These are phyloP conservation scores for Patiria pectinifera DNA, from an alignment of 53 echinoderm and acorn worm species.

Conservation along the genomic window DNA sequence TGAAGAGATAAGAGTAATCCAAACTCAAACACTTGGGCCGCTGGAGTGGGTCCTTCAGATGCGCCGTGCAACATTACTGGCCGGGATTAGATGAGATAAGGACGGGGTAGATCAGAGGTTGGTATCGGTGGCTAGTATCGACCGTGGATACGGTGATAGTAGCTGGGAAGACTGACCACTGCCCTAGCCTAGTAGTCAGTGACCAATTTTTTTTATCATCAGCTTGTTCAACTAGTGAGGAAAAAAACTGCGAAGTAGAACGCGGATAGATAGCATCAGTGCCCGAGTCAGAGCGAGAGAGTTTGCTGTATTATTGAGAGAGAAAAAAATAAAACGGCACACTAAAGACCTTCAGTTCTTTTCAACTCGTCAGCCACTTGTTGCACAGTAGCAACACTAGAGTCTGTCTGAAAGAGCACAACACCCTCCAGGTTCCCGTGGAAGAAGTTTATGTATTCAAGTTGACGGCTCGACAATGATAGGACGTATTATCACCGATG, in stretches of 20 bases:
- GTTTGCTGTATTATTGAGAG: background rate
- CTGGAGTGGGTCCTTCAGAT: conserved; percentile 18
- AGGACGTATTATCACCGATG: conserved; percentile 29
- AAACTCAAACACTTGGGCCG: conserved; percentile 19
- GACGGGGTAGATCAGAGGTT: conserved; percentile 2
- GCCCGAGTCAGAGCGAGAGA: background rate
- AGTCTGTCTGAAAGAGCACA: background rate
- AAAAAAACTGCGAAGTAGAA: background rate
- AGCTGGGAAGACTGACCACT: conserved; percentile 38
- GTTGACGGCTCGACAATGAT: conserved; percentile 60
- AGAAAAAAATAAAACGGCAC: background rate
- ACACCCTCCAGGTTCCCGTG: conserved; percentile 7
- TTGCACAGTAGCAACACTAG: conserved; percentile 56
- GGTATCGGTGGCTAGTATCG: conserved; percentile 9
- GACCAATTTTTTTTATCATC: background rate
- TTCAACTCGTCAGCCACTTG: conserved; percentile 24
- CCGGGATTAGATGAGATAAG: conserved; percentile 39
- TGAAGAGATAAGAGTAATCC: conserved; percentile 24
- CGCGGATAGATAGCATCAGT: background rate
- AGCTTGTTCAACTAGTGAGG: background rate
- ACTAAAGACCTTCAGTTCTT: conserved; percentile 38
- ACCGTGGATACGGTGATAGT: conserved; percentile 11
- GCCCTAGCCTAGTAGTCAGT: background rate
- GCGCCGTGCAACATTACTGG: background rate
- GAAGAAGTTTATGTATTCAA: conserved; percentile 54